These are phyloP conservation scores for Neolamprologus ventralis DNA, from an alignment of 2,113 vertebrate species.

Conservation along the genomic window DNA sequence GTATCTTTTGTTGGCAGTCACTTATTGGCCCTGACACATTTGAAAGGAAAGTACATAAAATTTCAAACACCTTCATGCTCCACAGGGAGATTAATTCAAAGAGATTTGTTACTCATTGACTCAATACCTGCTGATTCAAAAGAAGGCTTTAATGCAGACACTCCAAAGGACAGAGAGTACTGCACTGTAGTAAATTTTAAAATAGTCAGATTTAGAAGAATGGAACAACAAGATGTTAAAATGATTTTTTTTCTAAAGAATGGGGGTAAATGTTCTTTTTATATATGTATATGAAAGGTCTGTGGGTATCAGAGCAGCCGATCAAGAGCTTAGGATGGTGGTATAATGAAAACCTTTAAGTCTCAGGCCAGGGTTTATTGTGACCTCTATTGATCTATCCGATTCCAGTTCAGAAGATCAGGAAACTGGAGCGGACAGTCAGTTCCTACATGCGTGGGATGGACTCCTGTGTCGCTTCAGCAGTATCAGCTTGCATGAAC, in stretches of 20 bases:
- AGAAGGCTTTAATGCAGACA: not conserved
- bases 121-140: not conserved
- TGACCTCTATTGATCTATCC: not conserved
- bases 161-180: not conserved
- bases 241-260: not conserved
- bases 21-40: not conserved
- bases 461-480: not conserved
- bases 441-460: not conserved
- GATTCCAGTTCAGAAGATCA: not conserved
- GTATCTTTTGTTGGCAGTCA: not conserved
- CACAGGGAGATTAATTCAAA: not conserved
- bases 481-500: not conserved
- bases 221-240: not conserved
- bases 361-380: not conserved
- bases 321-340: not conserved
- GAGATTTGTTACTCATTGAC: not conserved
- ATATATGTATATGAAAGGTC: not conserved
- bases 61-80: not conserved
- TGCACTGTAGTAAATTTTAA: not conserved
- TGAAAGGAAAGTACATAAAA: not conserved
- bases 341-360: not conserved
- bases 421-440: not conserved
- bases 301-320: not conserved
- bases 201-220: not conserved
- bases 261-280: not conserved